Conservation (phyloP, 2,113 vertebrate species). For the Bujurquina vittata region DNA sequence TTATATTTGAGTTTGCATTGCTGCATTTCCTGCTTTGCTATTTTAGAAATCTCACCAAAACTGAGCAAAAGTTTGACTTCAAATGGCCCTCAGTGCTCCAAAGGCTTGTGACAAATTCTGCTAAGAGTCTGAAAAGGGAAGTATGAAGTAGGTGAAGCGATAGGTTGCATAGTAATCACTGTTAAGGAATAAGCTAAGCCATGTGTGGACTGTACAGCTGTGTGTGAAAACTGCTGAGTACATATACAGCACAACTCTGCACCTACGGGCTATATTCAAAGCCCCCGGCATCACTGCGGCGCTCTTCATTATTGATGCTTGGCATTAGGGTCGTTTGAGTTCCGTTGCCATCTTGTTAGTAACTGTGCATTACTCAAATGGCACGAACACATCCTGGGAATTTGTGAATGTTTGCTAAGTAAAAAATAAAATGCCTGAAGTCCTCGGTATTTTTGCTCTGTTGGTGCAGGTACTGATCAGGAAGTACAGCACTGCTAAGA, state of each 20-base stretch:
- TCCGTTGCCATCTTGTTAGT: constrained; percentile 12
- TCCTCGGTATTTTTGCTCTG: constrained; percentile 20
- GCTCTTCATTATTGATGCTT: constrained; percentile 11
- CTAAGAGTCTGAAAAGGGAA: constrained; percentile 3
- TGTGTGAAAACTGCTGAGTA: constrained; percentile 11
- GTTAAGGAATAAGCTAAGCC: background rate
- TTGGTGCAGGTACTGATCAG: constrained; percentile 19
- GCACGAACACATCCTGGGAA: constrained; percentile 7
- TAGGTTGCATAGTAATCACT: background rate
- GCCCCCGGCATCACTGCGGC: background rate
- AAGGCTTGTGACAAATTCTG: background rate
- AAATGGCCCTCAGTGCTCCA: background rate
- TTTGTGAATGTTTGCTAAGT: constrained; percentile 27
- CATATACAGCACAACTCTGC: constrained; percentile 1
- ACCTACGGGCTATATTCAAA: background rate
- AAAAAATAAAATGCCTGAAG: constrained; percentile 19
- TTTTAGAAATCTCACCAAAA: background rate
- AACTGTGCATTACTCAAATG: constrained; percentile 30
- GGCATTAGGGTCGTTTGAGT: constrained; percentile 1
- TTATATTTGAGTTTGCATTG: background rate
- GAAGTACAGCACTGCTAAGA: background rate
- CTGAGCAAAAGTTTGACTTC: background rate
- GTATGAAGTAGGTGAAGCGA: background rate
- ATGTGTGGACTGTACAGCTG: background rate
- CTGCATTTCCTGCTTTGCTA: background rate